A percentile compares a stretch with the other conserved stretches of the same genome.
Evolutionary conservation across 2,113 vertebrate genomes (phyloP).

Genomic region (Raja brachyura): DNA sequence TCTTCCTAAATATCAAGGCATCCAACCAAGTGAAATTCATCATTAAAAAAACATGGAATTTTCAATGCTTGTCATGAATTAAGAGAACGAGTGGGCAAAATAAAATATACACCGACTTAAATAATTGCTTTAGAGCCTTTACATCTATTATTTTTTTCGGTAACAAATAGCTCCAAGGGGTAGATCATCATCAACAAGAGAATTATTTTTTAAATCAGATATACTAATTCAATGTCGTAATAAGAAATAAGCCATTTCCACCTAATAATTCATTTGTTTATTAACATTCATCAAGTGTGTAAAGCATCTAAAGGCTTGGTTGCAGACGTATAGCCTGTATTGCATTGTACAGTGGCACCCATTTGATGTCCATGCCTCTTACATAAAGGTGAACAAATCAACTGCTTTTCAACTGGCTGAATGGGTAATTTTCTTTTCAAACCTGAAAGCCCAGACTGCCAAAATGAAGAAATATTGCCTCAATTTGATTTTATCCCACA

Average conservation of each 20-base stretch:
- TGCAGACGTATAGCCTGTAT: constrained; percentile 47
- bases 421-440: constrained; percentile 46
- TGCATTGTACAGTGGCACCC: constrained; percentile 39
- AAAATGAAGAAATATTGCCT: constrained; percentile 54
- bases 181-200: neutral
- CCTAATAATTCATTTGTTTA: constrained; percentile 42
- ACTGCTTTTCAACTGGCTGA: constrained; percentile 37
- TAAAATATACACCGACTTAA: neutral
- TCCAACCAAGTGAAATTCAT: constrained; percentile 19
- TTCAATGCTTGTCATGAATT: neutral
- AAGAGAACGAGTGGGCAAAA: neutral
- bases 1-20: constrained; percentile 13
- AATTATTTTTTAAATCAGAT: neutral
- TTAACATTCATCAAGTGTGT: constrained; percentile 43
- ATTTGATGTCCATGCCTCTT: neutral
- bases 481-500: constrained; percentile 52
- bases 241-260: constrained; percentile 12
- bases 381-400: constrained; percentile 39
- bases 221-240: neutral
- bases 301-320: constrained; percentile 43
- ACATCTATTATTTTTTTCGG: constrained; percentile 2
- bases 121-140: constrained; percentile 4
- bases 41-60: constrained; percentile 1
- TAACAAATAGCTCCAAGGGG: constrained; percentile 4
- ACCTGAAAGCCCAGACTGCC: constrained; percentile 45